Evolutionary conservation across 2,113 vertebrate species (phyloP).

Genomic region (Ammodytes marinus): DNA sequence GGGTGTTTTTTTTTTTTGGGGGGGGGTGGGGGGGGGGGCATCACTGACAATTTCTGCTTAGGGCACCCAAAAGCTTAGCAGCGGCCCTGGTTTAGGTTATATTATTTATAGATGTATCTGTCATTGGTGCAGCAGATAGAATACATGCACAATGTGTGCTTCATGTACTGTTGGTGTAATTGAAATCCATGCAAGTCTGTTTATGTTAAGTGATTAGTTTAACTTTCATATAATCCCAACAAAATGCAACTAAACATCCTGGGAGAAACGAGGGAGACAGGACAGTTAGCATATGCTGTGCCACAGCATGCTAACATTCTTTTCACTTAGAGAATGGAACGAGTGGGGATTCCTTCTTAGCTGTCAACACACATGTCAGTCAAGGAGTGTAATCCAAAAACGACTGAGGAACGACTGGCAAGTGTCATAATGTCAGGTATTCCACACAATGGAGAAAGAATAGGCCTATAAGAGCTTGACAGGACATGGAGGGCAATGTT

Average conservation of each 20-base stretch:
- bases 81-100: neutral
- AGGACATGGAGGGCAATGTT: slow-evolving; percentile 21
- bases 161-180: neutral
- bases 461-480: neutral
- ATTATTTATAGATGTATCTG: neutral
- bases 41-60: too few species aligned
- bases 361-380: neutral
- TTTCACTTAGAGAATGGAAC: neutral
- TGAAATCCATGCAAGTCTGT: neutral
- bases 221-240: neutral
- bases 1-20: too few species aligned
- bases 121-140: neutral
- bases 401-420: neutral
- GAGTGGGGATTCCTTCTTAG: neutral
- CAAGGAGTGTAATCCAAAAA: neutral
- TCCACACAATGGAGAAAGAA: neutral
- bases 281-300: slow-evolving; percentile 17
- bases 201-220: neutral
- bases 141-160: neutral
- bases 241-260: slow-evolving; percentile 1
- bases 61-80: too few species aligned
- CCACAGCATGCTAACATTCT: slow-evolving; percentile 8
- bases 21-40: too few species aligned
- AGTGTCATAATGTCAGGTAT: neutral
- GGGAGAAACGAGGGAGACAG: slow-evolving; percentile 3